A percentile compares a stretch with the other conserved stretches of the same genome.
These are phyloP conservation scores for Phalacrocorax pelagicus DNA, from an alignment of 2,113 vertebrate genomes.

Conservation along the genomic window DNA sequence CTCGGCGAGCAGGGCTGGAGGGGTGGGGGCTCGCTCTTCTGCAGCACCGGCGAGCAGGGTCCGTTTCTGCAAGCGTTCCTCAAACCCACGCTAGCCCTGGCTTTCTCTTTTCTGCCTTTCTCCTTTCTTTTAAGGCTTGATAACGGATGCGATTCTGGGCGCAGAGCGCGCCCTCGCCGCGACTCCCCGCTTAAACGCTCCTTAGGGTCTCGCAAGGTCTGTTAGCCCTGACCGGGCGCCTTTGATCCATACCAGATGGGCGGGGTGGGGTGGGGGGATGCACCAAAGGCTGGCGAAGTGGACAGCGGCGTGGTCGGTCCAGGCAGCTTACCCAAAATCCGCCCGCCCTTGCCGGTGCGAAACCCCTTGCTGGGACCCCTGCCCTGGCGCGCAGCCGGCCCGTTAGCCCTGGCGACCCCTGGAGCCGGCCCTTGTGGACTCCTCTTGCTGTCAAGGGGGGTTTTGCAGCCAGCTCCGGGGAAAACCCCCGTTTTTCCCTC, in stretches of 20 bases:
- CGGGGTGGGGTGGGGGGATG: not conserved
- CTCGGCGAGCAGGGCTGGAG: no score
- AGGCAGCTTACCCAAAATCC: not conserved
- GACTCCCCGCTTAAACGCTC: not conserved
- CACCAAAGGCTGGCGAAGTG: not conserved
- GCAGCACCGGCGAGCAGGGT: rapidly evolving
- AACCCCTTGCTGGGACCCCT: no score
- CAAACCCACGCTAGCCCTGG: not conserved
- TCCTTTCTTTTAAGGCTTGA: no score
- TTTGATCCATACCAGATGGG: not conserved
- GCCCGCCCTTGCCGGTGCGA: not conserved
- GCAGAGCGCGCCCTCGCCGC: not conserved
- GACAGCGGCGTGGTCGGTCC: not conserved
- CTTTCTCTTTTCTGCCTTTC: not conserved
- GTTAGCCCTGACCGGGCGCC: not conserved
- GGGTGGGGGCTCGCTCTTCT: not conserved
- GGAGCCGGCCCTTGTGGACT: rapidly evolving
- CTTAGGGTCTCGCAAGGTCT: not conserved
- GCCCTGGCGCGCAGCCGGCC: not conserved
- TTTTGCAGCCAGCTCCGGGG: not conserved
- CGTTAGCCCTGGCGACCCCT: not conserved
- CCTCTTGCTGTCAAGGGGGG: rapidly evolving
- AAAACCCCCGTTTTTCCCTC: not conserved
- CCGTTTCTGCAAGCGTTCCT: not conserved
- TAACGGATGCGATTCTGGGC: not conserved